Conservation (phyloP, 2,797 vertebrate genomes). For the Cetoscarus ocellatus region DNA sequence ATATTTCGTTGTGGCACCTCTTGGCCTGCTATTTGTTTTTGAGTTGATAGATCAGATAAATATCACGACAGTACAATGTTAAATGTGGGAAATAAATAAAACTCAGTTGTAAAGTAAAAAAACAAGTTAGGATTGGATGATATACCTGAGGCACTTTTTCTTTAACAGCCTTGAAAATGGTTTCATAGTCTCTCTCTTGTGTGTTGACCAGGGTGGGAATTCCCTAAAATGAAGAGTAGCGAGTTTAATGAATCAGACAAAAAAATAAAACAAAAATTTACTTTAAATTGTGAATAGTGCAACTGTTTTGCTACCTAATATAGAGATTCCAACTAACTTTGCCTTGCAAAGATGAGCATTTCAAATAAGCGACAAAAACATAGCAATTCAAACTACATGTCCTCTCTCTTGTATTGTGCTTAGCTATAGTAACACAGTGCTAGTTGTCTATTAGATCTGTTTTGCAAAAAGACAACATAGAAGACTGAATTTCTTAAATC, state of each 20-base stretch:
- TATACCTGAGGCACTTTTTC: conserved; percentile 86
- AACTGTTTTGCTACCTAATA: not conserved
- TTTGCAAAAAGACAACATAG: not conserved
- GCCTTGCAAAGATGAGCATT: not conserved
- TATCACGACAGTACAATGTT: no score
- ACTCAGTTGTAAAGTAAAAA: not conserved
- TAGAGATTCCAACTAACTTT: not conserved
- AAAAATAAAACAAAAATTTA: not conserved
- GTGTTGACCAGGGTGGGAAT: conserved; percentile 89
- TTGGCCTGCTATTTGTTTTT: no score
- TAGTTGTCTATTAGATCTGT: not conserved
- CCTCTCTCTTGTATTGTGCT: not conserved
- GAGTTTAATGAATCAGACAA: not conserved
- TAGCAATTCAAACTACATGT: not conserved
- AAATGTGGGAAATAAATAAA: no score
- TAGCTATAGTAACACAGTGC: not conserved
- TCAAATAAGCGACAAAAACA: not conserved
- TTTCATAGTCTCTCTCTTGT: conserved; percentile 88
- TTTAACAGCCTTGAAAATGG: conserved; percentile 84
- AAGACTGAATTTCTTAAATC: not conserved
- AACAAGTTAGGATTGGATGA: not conserved
- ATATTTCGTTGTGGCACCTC: no score
- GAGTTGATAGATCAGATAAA: no score
- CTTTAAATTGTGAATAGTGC: not conserved
- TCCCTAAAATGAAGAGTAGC: conserved; percentile 79